Percentiles rank a stretch among this genome's conserved stretches.
phyloP scores from a whole-genome alignment of 2,888 invertebrate species.

The Halictus ligatus region DNA sequence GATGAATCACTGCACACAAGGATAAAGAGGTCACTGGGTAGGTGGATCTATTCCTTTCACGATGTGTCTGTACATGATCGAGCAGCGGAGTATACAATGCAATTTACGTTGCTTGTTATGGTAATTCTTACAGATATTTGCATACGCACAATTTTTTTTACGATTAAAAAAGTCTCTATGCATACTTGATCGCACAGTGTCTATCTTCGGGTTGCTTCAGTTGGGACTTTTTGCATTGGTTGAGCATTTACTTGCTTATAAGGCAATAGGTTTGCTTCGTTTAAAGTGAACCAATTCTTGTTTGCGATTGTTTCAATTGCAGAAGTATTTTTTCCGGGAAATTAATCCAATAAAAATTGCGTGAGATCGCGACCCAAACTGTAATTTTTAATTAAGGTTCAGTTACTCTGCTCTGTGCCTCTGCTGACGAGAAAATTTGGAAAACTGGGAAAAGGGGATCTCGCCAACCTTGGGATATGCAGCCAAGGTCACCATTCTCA shows the following conservation, averaged over 20 bases:
- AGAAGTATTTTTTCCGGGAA: too few relatives aligned
- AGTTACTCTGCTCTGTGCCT: background rate
- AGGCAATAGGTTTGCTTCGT: background rate
- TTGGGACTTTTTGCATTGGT: background rate
- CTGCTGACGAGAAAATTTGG: background rate
- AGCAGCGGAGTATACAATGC: background rate
- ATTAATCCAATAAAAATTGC: too few relatives aligned
- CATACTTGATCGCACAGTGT: background rate
- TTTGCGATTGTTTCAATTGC: background rate
- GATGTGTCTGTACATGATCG: conserved; percentile 13
- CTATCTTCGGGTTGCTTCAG: background rate
- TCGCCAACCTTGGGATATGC: background rate
- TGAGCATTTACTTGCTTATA: background rate
- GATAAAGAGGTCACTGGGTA: conserved; percentile 1
- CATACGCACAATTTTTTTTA: background rate
- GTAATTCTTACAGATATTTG: background rate
- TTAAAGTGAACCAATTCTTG: background rate
- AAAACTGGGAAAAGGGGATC: background rate
- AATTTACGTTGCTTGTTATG: conserved; percentile 7
- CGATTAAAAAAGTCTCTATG: background rate
- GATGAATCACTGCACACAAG: conserved; percentile 2
- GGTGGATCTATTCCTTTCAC: conserved; percentile 6
- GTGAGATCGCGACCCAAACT: too few relatives aligned
- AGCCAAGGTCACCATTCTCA: background rate
- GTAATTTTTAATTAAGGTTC: background rate